Percentiles rank a stretch among this genome's conserved stretches.
phyloP scores from a whole-genome alignment of 2,888 invertebrate species.

The Trichacis sp. region DNA sequence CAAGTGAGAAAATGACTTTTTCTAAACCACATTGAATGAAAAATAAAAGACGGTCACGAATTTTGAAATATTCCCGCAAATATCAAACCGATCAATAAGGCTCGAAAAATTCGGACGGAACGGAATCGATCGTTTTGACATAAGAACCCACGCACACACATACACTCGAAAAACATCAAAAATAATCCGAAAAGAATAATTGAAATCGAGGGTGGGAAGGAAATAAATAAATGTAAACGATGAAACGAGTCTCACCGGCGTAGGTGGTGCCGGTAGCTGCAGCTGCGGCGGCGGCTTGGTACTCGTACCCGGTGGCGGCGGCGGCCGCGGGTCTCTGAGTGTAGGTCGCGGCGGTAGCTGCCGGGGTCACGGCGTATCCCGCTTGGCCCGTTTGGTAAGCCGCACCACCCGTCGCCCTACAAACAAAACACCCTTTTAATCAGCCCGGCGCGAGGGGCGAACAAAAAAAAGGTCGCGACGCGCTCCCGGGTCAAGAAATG shows the following conservation, averaged over 20 bases:
- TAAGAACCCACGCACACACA: no score
- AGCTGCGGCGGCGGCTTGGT: conserved; percentile 81
- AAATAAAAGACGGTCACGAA: no score
- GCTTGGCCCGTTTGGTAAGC: conserved; percentile 87
- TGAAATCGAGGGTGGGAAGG: neutral
- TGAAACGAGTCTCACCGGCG: conserved; percentile 67
- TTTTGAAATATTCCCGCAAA: no score
- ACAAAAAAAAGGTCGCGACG: conserved; percentile 28
- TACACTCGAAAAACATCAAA: no score
- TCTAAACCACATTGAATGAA: no score
- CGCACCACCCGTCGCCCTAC: conserved; percentile 79
- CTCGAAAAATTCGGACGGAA: no score
- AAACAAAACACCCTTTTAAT: conserved; percentile 23
- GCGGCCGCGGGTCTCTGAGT: conserved; percentile 84
- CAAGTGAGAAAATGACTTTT: no score
- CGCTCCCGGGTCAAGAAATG: conserved; percentile 56
- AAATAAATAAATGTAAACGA: neutral
- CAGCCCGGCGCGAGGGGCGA: neutral
- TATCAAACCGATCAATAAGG: no score
- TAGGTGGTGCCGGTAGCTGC: conserved; percentile 82
- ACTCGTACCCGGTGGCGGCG: conserved; percentile 82
- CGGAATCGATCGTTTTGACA: no score
- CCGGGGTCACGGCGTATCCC: conserved; percentile 86
- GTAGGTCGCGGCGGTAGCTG: conserved; percentile 86
- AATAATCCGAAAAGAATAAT: no score